Evolutionary conservation across 2,113 vertebrate genomes (phyloP).

Genomic region (Heterochromis multidens): DNA sequence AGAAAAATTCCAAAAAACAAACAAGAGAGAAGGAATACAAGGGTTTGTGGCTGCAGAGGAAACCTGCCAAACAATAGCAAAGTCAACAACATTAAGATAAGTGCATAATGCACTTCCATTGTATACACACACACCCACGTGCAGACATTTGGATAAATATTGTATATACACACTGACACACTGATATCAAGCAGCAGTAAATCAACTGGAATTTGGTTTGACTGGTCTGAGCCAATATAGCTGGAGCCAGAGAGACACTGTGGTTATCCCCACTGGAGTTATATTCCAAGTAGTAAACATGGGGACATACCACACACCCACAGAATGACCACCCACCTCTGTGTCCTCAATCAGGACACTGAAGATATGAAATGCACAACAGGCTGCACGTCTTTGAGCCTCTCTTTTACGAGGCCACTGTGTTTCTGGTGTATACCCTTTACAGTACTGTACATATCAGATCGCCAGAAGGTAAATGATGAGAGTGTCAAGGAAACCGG

Average conservation of each 20-base stretch:
- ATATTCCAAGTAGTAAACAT: constrained; percentile 37
- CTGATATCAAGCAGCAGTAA: constrained; percentile 13
- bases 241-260: constrained; percentile 14
- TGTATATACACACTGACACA: not conserved
- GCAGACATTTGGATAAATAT: constrained; percentile 5
- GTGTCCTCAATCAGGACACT: not conserved
- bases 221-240: constrained; percentile 3
- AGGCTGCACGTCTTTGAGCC: not conserved
- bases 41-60: not conserved
- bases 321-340: constrained; percentile 49
- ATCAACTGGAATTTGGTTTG: constrained; percentile 35
- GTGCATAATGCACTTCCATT: constrained; percentile 8
- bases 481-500: too few relatives aligned
- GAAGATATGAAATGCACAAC: not conserved
- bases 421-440: not conserved
- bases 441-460: not conserved
- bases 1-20: not conserved
- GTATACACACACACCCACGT: not conserved
- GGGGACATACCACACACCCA: constrained; percentile 1
- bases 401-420: not conserved
- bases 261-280: constrained; percentile 13
- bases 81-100: constrained; percentile 23
- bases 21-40: not conserved
- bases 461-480: not conserved
- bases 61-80: constrained; percentile 33